A percentile compares a stretch with the other conserved stretches of the same genome.
Evolutionary conservation across 2,797 vertebrate genomes (phyloP).

Genomic region (Amblyraja radiata): DNA sequence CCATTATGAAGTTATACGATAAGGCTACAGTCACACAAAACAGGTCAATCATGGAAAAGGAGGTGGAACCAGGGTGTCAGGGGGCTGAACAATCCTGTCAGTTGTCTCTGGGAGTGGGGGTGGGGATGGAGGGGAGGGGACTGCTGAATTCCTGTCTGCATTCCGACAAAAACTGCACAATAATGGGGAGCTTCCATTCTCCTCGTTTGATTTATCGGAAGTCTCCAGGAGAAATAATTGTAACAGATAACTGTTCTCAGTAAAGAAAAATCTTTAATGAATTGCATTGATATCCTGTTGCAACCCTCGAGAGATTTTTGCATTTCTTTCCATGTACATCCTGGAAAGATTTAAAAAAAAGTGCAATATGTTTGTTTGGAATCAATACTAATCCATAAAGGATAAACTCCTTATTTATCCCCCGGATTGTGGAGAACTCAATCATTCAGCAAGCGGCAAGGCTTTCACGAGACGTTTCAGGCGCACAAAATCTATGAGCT

Average conservation of each 20-base stretch:
- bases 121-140: background rate
- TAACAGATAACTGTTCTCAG: background rate
- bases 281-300: conserved; percentile 23
- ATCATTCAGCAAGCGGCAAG: background rate
- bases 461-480: conserved; percentile 3
- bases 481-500: background rate
- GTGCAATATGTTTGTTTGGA: background rate
- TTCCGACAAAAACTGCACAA: conserved; percentile 18
- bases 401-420: conserved; percentile 28
- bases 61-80: background rate
- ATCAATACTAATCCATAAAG: conserved; percentile 34
- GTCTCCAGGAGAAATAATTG: background rate
- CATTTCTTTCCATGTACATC: background rate
- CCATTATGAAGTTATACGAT: conserved; percentile 23
- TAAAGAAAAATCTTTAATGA: conserved; percentile 32
- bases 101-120: background rate
- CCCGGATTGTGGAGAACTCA: conserved; percentile 14
- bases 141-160: background rate
- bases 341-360: background rate
- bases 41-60: conserved; percentile 33
- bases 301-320: background rate
- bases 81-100: conserved; percentile 25
- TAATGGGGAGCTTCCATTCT: conserved; percentile 18
- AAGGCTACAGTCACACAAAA: conserved; percentile 30
- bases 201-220: background rate